phyloP scores from a whole-genome alignment of 2,888 invertebrate genomes.

The Prenolepis imparis region DNA sequence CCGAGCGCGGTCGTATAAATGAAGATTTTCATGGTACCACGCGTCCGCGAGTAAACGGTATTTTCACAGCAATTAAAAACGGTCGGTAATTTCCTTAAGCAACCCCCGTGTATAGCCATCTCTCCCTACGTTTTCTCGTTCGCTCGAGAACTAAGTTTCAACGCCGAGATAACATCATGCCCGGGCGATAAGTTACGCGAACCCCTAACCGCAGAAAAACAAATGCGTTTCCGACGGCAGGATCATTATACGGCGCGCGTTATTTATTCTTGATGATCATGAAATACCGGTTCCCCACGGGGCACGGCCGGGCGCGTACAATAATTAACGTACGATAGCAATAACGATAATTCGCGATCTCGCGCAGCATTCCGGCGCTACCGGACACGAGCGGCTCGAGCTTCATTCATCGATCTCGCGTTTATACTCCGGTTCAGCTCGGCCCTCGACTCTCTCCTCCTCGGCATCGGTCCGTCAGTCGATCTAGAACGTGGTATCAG shows the following conservation, averaged over 20 bases:
- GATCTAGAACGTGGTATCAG: conserved; percentile 46
- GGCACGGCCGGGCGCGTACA: conserved; percentile 65
- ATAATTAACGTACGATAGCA: conserved; percentile 77
- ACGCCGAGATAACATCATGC: conserved; percentile 70
- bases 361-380: conserved; percentile 75
- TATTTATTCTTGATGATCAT: conserved; percentile 78
- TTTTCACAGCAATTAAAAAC: conserved; percentile 67
- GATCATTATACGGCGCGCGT: conserved; percentile 71
- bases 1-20: conserved; percentile 44
- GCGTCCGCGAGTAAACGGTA: conserved; percentile 37
- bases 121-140: neutral
- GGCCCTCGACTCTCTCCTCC: too few species aligned
- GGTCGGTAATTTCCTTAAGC: conserved; percentile 66
- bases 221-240: conserved; percentile 73
- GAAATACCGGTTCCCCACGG: conserved; percentile 74
- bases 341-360: conserved; percentile 78
- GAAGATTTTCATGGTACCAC: conserved; percentile 39
- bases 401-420: conserved; percentile 76
- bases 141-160: conserved; percentile 65
- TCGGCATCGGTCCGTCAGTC: conserved; percentile 59
- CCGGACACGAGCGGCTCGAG: conserved; percentile 66
- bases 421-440: conserved; percentile 48
- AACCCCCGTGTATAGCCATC: conserved; percentile 7
- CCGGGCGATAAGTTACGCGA: conserved; percentile 71
- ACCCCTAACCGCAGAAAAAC: conserved; percentile 69